These are phyloP conservation scores for Sus cebifrons DNA, from an alignment of 2,797 vertebrate species.

Conservation along the genomic window DNA sequence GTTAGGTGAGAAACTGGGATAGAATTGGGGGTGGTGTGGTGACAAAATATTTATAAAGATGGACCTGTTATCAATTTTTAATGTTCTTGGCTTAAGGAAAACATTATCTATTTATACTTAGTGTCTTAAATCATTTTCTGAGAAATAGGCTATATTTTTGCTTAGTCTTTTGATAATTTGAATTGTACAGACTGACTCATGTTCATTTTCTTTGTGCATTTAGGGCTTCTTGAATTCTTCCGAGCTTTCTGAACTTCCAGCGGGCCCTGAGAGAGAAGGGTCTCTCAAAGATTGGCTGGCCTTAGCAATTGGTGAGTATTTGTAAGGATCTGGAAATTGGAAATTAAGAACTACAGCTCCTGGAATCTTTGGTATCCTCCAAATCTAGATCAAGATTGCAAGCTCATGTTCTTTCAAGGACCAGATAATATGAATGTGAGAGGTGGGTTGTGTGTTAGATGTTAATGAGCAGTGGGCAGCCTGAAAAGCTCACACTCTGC, in stretches of 20 bases:
- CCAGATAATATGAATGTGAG: not conserved
- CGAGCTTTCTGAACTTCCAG: slow-evolving; percentile 91
- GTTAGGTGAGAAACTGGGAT: slow-evolving; percentile 1
- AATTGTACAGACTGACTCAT: not conserved
- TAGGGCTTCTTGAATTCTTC: slow-evolving; percentile 92
- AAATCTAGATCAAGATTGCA: not conserved
- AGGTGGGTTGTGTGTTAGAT: not conserved
- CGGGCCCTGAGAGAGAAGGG: slow-evolving; percentile 86
- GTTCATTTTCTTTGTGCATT: slow-evolving; percentile 26
- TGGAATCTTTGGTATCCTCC: slow-evolving; percentile 4
- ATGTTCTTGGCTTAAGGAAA: slow-evolving; percentile 36
- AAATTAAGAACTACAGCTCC: not conserved
- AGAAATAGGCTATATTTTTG: slow-evolving; percentile 33
- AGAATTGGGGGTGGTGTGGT: not conserved
- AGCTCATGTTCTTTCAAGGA: not conserved
- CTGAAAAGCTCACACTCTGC: not conserved
- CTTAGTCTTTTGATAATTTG: not conserved
- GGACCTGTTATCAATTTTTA: not conserved
- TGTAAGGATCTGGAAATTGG: slow-evolving; percentile 3
- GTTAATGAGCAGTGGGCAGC: not conserved
- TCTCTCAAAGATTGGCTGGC: slow-evolving; percentile 93
- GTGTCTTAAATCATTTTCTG: slow-evolving; percentile 53
- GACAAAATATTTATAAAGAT: slow-evolving; percentile 49
- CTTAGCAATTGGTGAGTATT: slow-evolving; percentile 93
- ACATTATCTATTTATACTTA: not conserved